phyloP scores from a whole-genome alignment of 1,140 invertebrate genomes.

The Drosophila sproati region DNA sequence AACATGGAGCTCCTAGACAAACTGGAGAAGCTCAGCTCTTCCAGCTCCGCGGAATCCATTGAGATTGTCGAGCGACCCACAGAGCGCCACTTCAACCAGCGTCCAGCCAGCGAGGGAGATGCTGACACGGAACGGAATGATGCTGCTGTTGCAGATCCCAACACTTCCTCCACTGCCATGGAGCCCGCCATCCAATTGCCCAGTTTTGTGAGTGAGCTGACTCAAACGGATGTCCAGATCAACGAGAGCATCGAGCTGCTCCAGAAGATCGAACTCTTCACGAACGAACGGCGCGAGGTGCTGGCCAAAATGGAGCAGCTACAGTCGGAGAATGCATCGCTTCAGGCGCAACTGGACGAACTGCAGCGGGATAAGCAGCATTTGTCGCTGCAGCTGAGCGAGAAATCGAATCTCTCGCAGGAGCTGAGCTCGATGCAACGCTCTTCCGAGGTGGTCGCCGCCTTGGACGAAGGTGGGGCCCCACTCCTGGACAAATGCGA shows the following conservation, averaged over 20 bases:
- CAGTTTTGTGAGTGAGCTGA: conserved; percentile 69
- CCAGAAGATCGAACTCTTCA: conserved; percentile 88
- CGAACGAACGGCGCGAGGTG: conserved; percentile 88
- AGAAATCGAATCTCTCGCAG: conserved; percentile 67
- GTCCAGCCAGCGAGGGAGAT: conserved; percentile 40
- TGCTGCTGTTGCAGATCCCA: conserved; percentile 20
- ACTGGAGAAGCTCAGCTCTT: conserved; percentile 88
- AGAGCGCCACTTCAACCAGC: conserved; percentile 86
- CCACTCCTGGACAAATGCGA: conserved; percentile 77
- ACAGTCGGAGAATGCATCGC: conserved; percentile 86
- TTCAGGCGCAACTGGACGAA: conserved; percentile 70
- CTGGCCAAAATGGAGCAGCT: conserved; percentile 89
- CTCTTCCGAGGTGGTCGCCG: conserved; percentile 73
- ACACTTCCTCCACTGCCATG: conserved; percentile 42
- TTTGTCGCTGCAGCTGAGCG: conserved; percentile 54
- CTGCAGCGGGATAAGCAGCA: conserved; percentile 55
- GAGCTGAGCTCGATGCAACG: conserved; percentile 77
- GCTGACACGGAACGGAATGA: not conserved
- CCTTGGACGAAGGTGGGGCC: conserved; percentile 60
- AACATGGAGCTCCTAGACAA: conserved; percentile 89
- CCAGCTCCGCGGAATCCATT: conserved; percentile 89
- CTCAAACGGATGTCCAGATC: conserved; percentile 84
- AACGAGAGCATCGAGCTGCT: conserved; percentile 87
- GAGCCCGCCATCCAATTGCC: conserved; percentile 65
- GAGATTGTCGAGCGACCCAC: conserved; percentile 89